Base-by-base conservation (phyloP, 2,797 vertebrate genomes). In the Nannoperca australis region DNA sequence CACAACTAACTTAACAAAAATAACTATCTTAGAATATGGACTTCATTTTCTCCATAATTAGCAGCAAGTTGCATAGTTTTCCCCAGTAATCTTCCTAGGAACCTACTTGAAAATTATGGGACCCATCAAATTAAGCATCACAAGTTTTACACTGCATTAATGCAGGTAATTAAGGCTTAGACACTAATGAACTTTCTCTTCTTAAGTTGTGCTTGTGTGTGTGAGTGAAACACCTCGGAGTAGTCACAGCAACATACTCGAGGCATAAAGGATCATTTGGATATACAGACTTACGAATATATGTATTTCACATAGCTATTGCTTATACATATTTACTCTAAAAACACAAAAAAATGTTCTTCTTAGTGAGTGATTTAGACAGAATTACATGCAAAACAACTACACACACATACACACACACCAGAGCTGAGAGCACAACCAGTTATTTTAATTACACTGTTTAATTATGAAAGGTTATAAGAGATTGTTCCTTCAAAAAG, bases 401-500 rank as follows among this genome's bases (percentile, higher is more conserved):
- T 9, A 65, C 12, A 54, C 13, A 45, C 40, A 44, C 51, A 49
- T 15, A 40, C 49, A 34, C 34, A 60, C 22, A 53, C 42, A 55
- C 12, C 70, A 58, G 11, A 18, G 36, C 47, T 62, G 40, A 32
- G 44, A 66, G 18, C 22, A 20, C 10, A 51, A 5, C 12, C n/a
- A 54, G n/a, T 27, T 0, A 4, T 6, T 64, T 70, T 3, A 42
- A n/a, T 34, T 7, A 24, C 10, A 76, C 11, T n/a, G 3, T 64
- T 73, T 78, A 55, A 65, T 68, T 61, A 55, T 55, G 27, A 79
- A 66, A 62, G 56, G 11, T 22, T 71, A 15, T n/a, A 18, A 36
- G 6, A 58, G 32, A 50, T 18, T 70, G 47, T 34, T 20, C 47
- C 55, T 75, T 83, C 56, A 70, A 63, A 83, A 73, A 20, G n/a